A percentile compares a stretch with the other conserved stretches of the same genome.
Evolutionary conservation across 2,888 invertebrate species (phyloP).

Genomic region (Clivina fossor): DNA sequence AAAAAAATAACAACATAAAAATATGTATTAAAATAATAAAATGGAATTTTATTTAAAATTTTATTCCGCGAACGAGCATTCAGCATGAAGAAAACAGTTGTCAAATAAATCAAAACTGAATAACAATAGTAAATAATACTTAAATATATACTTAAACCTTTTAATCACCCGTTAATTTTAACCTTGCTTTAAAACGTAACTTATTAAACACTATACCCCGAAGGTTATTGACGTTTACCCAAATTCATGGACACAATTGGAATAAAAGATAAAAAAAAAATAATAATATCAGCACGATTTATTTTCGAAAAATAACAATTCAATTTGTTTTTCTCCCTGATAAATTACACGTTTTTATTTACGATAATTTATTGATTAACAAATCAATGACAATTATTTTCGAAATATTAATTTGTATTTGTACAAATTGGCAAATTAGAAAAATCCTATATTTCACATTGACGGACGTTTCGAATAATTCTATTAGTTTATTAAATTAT

Average conservation of each 20-base stretch:
- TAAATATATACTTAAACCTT: too few species aligned
- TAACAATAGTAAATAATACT: too few species aligned
- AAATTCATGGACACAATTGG: constrained; percentile 20
- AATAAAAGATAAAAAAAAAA: constrained; percentile 20
- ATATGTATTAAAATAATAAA: too few species aligned
- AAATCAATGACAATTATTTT: neutral
- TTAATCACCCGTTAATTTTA: constrained; percentile 13
- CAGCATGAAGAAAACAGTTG: too few species aligned
- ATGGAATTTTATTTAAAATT: too few species aligned
- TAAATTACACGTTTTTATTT: constrained; percentile 12
- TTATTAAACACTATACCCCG: constrained; percentile 11
- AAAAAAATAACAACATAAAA: too few species aligned
- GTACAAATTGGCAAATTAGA: neutral
- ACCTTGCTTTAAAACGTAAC: constrained; percentile 8
- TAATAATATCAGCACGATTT: too few species aligned
- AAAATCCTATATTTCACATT: neutral
- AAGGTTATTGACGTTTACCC: constrained; percentile 17
- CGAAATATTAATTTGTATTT: neutral
- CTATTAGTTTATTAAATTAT: constrained; percentile 1
- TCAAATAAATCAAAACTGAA: too few species aligned
- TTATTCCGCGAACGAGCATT: too few species aligned
- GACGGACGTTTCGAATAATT: neutral
- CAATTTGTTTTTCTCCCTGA: constrained; percentile 9
- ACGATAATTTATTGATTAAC: constrained; percentile 1
- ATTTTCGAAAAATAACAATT: constrained; percentile 1